Conservation (phyloP, 1,140 invertebrate genomes). For the Oryzaephilus surinamensis region DNA sequence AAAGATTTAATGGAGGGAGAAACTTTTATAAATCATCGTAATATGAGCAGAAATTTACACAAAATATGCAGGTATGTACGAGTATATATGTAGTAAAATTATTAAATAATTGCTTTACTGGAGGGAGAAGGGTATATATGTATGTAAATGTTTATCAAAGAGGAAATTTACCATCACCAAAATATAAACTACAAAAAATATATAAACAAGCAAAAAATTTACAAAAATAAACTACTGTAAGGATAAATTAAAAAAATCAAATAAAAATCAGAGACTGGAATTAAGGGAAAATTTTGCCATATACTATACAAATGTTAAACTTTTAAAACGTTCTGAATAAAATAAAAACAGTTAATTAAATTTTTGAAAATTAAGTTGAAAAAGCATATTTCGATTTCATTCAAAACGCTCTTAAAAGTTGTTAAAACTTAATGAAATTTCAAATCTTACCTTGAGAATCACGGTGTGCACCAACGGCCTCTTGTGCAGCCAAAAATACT, state of each 20-base stretch:
- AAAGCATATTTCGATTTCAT: conserved; percentile 12
- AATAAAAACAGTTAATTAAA: conserved; percentile 3
- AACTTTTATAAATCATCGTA: too few species aligned
- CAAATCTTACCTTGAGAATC: conserved; percentile 66
- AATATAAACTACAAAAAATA: conserved; percentile 14
- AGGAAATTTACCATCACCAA: conserved; percentile 4
- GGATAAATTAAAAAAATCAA: conserved; percentile 15
- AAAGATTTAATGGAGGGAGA: too few species aligned
- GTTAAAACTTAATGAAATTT: conserved; percentile 29
- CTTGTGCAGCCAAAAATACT: conserved; percentile 59
- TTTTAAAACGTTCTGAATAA: conserved; percentile 16
- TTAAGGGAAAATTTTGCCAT: conserved; percentile 30
- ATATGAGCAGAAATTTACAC: too few species aligned
- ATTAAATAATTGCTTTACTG: background rate
- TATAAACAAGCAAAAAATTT: conserved; percentile 15
- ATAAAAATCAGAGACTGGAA: conserved; percentile 33
- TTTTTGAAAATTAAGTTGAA: conserved; percentile 2
- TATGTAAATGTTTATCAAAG: conserved; percentile 11
- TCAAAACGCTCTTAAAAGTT: conserved; percentile 19
- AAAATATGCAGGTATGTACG: too few species aligned
- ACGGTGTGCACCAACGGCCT: conserved; percentile 57
- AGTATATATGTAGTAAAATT: too few species aligned
- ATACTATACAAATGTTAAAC: conserved; percentile 23
- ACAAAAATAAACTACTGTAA: conserved; percentile 14
- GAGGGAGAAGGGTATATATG: conserved; percentile 23